Base-by-base conservation (phyloP, 2,888 invertebrate genomes). In the Pristionchus japonicus region DNA sequence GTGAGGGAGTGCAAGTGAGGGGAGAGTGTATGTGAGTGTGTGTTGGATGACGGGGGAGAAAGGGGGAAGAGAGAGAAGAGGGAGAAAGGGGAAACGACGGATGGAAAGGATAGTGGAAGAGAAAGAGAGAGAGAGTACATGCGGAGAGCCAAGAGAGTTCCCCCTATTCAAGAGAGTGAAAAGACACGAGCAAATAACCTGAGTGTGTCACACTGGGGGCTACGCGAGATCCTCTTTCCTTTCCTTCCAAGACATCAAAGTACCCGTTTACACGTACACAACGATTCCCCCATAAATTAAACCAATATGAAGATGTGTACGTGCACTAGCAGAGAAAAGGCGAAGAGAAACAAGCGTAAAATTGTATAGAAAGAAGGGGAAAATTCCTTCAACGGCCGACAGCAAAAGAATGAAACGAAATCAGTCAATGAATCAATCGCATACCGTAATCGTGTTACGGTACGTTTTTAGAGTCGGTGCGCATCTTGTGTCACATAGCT, bases 51-150 rank as follows among this genome's bases (percentile, higher is more conserved):
- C n/a, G 34, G 83, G 52, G 31, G 83, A 57, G 52, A 57, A 37
- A 23, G 57, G 23, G 20, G 43, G 11, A 11, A 43, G 43, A 57
- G 57, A 57, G 83, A 52, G 83, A 83, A 47, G 52, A 31, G 37
- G 83, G 34, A 37, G 83, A 52, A 82, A 52, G 77, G n/a, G 52
- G 43, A 74, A 34, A 74, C 37, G 37, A 43, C 23, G 52, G 37
- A 31, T 85, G 40, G 61, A 61, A 83, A 11, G 52, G 85, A 85
- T 49, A 85, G 49, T 40, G 64, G 85, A 85, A 85, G 67, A 85
- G 85, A 85, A 64, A 85, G 40, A 83, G 49, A 85, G 40, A 83
- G 49, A 85, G 61, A 85, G 85, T 57, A 49, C 43, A 83, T 83
- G 57, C 34, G 70, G 70, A 70, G 70, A 70, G 70, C 70, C 70